phyloP scores from a whole-genome alignment of 2,113 vertebrate genomes.

The Odobenus rosmarus region DNA sequence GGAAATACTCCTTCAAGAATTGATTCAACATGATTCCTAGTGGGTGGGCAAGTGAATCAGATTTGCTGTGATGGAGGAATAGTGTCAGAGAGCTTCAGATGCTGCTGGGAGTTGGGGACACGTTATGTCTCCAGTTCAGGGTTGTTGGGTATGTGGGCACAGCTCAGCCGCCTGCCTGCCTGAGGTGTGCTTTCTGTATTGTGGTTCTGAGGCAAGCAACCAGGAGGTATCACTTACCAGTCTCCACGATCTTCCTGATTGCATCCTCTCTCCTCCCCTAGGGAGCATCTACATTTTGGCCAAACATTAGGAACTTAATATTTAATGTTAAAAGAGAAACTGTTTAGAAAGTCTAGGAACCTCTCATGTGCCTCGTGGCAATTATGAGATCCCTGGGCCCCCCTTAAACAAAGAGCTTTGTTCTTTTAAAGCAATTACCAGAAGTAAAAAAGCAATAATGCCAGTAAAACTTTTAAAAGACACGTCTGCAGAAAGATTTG shows the following conservation, averaged over 20 bases:
- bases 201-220: conserved; percentile 48
- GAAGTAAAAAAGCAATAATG: conserved; percentile 85
- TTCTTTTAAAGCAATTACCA: conserved; percentile 91
- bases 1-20: background rate
- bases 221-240: conserved; percentile 74
- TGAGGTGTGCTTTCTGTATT: background rate
- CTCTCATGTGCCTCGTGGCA: conserved; percentile 84
- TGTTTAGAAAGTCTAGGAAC: conserved; percentile 88
- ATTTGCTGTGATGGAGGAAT: background rate
- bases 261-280: conserved; percentile 74
- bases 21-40: background rate
- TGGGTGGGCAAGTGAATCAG: background rate
- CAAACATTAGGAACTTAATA: conserved; percentile 88
- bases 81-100: background rate
- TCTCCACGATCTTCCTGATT: conserved; percentile 80
- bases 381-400: conserved; percentile 89
- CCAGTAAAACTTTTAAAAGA: conserved; percentile 82
- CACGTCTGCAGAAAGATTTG: conserved; percentile 65
- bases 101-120: fast-evolving
- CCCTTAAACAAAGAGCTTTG: conserved; percentile 91
- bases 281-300: conserved; percentile 84
- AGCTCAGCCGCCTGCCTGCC: background rate
- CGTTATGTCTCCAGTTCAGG: background rate
- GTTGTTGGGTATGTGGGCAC: fast-evolving
- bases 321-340: conserved; percentile 89